Base-by-base conservation (phyloP, 2,113 vertebrate species). In the Channa argus region DNA sequence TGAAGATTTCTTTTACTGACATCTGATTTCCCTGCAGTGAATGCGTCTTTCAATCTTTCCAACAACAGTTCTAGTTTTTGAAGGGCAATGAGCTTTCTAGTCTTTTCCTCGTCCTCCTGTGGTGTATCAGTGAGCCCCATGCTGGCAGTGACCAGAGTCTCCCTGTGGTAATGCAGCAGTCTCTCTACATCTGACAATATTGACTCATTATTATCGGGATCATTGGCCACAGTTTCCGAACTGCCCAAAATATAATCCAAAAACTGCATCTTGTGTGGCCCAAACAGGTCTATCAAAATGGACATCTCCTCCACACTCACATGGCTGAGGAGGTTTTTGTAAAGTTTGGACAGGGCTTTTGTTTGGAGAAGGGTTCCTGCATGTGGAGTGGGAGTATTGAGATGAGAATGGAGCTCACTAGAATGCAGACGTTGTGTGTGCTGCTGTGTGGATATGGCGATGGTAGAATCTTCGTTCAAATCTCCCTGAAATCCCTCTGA, bases 11-110 rank as follows among this genome's bases (percentile, higher is more conserved):
- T 65, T 63, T 56, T 74, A 87, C 13, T 74, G 72, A 68, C 13
- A 63, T 88, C 84, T 63, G 71, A 67, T 67, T 80, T 86, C 85
- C 85, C 71, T 64, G 66, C 43, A 74, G 56, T 83, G 74, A 86
- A 82, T 63, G 70, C 82, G 64, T 91, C 62, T 89, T 89, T 94
- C 79, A 90, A 0, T 77, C 77, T 83, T 71, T 75, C 89, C 79
- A 95, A 80, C 84, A 95, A 71, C 46, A 66, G 52, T 81, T 93
- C 78, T 73, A 94, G 66, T 74, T 92, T 92, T 90, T 92, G 84
- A 67, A 95, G 88, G 47, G 93, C 74, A 15, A 82, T 56, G 47
- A 76, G 72, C 8, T 71, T 75, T 60, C 41, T 55, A 49, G 74
- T 79, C 46, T 71, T 87, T 47, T 87, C 53, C 60, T 89, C 80